Evolutionary conservation across 2,113 vertebrate genomes (phyloP).

Genomic region (Capreolus pygargus): DNA sequence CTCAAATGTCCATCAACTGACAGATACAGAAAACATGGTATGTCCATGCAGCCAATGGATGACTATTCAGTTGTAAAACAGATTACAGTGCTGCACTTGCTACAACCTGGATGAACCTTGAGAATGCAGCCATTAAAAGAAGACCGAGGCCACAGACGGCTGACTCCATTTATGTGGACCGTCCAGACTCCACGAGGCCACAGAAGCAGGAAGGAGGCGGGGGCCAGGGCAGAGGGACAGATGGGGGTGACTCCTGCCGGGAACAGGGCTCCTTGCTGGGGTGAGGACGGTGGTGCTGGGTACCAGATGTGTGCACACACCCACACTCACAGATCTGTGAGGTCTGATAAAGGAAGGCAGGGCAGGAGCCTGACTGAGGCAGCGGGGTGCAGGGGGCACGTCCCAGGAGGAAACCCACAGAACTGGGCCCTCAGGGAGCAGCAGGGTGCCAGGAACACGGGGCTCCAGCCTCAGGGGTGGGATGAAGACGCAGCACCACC

Average conservation of each 20-base stretch:
- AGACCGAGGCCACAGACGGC: neutral
- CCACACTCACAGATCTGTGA: neutral
- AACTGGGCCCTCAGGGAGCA: neutral
- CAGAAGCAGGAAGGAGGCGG: neutral
- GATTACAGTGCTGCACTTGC: neutral
- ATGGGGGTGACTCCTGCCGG: neutral
- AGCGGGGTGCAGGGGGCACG: neutral
- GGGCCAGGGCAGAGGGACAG: neutral
- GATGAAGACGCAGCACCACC: neutral
- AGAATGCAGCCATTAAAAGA: neutral
- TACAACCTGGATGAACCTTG: neutral
- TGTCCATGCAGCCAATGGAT: no score
- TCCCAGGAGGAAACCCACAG: neutral
- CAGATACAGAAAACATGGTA: neutral
- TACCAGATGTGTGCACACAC: neutral
- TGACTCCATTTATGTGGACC: neutral
- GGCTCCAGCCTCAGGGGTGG: neutral
- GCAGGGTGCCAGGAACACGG: neutral
- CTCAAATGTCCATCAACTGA: neutral
- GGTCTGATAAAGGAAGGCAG: neutral
- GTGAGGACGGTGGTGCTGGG: neutral
- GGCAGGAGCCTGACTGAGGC: neutral
- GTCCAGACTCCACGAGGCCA: neutral
- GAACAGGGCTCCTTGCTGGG: neutral
- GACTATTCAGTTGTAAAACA: neutral